Conservation (phyloP, 2,113 vertebrate species). For the Paracanthobrama guichenoti region DNA sequence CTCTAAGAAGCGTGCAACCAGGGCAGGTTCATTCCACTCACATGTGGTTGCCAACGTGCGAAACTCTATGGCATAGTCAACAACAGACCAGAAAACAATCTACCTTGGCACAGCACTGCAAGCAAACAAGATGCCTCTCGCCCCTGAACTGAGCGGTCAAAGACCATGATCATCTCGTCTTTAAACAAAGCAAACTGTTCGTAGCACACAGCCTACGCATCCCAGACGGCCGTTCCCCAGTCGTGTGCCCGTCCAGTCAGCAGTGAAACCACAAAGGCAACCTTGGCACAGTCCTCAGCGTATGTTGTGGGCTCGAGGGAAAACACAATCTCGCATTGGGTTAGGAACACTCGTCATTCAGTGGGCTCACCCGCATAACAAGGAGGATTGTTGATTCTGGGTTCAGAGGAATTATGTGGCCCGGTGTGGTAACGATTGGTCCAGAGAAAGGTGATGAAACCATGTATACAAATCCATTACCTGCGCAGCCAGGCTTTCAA, state of each 20-base stretch:
- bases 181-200: background rate
- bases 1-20: background rate
- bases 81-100: too few relatives aligned
- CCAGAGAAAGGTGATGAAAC: too few relatives aligned
- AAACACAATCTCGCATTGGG: background rate
- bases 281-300: background rate
- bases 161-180: background rate
- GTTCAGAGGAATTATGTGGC: too few relatives aligned
- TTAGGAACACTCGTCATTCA: background rate
- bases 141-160: background rate
- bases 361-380: background rate
- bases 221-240: background rate
- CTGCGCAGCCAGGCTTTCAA: too few relatives aligned
- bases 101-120: background rate
- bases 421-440: too few relatives aligned
- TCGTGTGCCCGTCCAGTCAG: background rate
- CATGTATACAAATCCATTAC: too few relatives aligned
- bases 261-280: background rate
- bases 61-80: background rate
- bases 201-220: background rate
- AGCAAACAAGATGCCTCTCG: too few relatives aligned
- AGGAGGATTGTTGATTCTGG: background rate
- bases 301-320: background rate
- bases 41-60: too few relatives aligned
- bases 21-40: too few relatives aligned